Evolutionary conservation across 1,140 invertebrate species (phyloP), one percentile per base, ranked within the genome.

Genomic region (Eurosta solidaginis): DNA sequence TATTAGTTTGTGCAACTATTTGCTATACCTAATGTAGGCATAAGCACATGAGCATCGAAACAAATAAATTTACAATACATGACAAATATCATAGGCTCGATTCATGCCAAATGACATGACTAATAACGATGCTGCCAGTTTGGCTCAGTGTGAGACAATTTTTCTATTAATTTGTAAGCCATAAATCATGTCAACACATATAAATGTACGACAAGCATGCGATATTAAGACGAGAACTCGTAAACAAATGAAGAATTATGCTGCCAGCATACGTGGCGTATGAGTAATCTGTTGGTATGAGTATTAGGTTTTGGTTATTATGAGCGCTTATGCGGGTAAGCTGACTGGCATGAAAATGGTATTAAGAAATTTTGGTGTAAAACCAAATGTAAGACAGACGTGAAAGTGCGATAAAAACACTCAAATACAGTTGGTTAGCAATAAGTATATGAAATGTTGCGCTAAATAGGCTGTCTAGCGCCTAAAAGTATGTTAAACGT

Each of bases 51-150:
- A n/a, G n/a, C n/a, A n/a, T n/a, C n/a, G n/a, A n/a, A n/a, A n/a
- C n/a, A n/a, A 68, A 40, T 68, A 68, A 68, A 42, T 68, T 1
- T 17, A 3, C 6, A 68, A 68, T 68, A 40, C 40, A 40, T 68
- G n/a, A 20, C 36, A 20, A 9, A 68, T 40, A 42, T 42, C 40
- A 40, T 20, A 68, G 36, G n/a, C n/a, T n/a, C n/a, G n/a, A n/a
- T 2, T 4, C 40, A 40, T 40, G 6, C 33, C n/a, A n/a, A 68
- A 12, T 9, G 33, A 42, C 59, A 68, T 68, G 59, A 68, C 59
- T 68, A 68, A 68, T 68, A 68, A 68, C 59, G 7, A 7, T 10
- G 59, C 33, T 68, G 59, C 40, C 59, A 68, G 22, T 29, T 68
- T 68, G n/a, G 3, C 7, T 40, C 40, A 33, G 59, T 68, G 33